Percentiles rank a stretch among this genome's conserved stretches.
Conservation (phyloP, 2,113 vertebrate species). For the Triplophysa rosa region DNA sequence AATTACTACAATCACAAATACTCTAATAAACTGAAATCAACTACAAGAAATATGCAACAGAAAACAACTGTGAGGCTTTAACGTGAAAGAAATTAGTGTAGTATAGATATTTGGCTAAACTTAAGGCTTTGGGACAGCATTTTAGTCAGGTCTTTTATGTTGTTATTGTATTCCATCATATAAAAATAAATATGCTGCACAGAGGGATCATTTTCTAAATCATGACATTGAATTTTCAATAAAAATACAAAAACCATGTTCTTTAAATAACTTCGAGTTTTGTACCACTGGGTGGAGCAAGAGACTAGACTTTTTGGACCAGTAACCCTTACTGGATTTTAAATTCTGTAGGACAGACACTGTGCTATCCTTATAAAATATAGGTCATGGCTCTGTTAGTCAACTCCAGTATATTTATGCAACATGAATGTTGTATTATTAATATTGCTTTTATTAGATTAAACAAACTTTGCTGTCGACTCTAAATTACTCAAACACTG, state of each 20-base stretch:
- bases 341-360: background rate
- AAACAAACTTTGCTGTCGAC: no score
- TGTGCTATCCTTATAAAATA: background rate
- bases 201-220: background rate
- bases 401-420: background rate
- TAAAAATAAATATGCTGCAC: slow-evolving; percentile 8
- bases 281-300: slow-evolving; percentile 14
- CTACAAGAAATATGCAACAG: background rate
- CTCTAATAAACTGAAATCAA: background rate
- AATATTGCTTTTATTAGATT: background rate
- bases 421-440: no score
- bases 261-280: background rate
- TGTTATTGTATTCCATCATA: background rate
- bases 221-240: background rate
- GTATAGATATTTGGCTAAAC: slow-evolving; percentile 33
- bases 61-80: background rate
- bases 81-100: background rate
- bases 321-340: slow-evolving; percentile 7
- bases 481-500: background rate
- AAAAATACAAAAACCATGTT: background rate
- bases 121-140: slow-evolving; percentile 39
- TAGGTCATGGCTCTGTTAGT: background rate
- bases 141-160: background rate
- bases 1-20: background rate
- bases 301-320: background rate